Conservation (phyloP, 2,797 vertebrate species). For the Scyliorhinus canicula region DNA sequence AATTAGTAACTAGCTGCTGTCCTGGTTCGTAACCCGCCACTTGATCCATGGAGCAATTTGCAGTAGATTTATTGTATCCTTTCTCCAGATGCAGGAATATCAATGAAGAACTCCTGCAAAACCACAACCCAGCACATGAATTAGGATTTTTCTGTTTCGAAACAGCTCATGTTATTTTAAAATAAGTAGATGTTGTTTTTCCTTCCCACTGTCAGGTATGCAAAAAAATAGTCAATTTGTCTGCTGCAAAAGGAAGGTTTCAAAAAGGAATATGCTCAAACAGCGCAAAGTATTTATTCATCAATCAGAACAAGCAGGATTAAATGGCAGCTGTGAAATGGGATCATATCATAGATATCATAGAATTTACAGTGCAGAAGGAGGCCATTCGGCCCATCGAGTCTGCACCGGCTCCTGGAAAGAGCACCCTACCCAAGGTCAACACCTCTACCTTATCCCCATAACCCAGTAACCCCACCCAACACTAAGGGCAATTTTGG, state of each 20-base stretch:
- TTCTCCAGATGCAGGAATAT: neutral
- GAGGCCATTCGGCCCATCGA: too few relatives aligned
- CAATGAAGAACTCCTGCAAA: neutral
- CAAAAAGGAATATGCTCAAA: neutral
- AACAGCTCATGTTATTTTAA: neutral
- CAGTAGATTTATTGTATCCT: conserved; percentile 26
- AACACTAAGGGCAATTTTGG: too few relatives aligned
- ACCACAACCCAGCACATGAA: neutral
- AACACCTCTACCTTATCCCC: too few relatives aligned
- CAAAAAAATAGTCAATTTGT: neutral
- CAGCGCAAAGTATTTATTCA: neutral
- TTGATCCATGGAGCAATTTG: conserved; percentile 25
- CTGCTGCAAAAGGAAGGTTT: neutral
- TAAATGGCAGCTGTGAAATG: neutral
- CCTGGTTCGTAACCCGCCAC: conserved; percentile 2
- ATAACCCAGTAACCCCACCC: too few relatives aligned
- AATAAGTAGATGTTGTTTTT: neutral
- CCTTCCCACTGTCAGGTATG: neutral
- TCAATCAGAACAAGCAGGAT: neutral
- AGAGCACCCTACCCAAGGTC: too few relatives aligned
- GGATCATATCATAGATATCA: too few relatives aligned
- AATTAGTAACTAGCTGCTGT: conserved; percentile 29
- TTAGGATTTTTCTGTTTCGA: neutral
- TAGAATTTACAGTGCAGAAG: too few relatives aligned
- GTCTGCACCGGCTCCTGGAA: too few relatives aligned